Conservation (phyloP, 2,797 vertebrate species). For the Lagodon rhomboides region DNA sequence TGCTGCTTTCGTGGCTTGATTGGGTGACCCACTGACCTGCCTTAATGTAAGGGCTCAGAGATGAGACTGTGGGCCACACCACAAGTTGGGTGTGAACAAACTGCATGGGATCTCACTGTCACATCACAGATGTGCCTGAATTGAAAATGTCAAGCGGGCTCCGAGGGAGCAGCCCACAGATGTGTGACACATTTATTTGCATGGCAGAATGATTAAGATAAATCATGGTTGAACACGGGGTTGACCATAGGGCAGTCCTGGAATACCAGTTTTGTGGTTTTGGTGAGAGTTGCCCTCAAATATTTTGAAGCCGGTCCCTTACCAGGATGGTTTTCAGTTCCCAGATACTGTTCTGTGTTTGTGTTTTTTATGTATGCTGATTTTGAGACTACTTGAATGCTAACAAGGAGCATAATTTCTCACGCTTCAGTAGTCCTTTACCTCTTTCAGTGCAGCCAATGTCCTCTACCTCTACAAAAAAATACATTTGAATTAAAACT, state of each 20-base stretch:
- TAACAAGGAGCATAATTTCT: too few species aligned
- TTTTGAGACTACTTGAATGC: too few species aligned
- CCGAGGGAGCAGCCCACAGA: conserved; percentile 1
- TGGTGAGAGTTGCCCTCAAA: too few species aligned
- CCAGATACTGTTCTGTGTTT: too few species aligned
- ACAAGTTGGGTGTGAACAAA: conserved; percentile 63
- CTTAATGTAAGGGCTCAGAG: conserved; percentile 44
- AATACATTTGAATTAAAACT: too few species aligned
- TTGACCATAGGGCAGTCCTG: too few species aligned
- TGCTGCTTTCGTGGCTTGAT: conserved; percentile 70
- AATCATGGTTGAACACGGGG: neutral
- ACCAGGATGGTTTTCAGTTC: too few species aligned
- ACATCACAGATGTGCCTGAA: conserved; percentile 25
- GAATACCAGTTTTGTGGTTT: too few species aligned
- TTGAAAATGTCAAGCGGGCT: conserved; percentile 28
- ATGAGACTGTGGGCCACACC: conserved; percentile 46
- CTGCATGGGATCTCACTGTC: conserved; percentile 19
- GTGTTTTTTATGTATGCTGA: too few species aligned
- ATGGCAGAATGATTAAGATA: conserved; percentile 9
- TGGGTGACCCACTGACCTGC: conserved; percentile 81
- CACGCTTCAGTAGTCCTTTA: too few species aligned
- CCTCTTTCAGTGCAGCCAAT: too few species aligned
- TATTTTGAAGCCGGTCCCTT: neutral
- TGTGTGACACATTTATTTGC: conserved; percentile 1
- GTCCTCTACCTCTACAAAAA: too few species aligned